A percentile compares a stretch with the other conserved stretches of the same genome.
phyloP scores from a whole-genome alignment of 2,888 invertebrate species.

The Drosophila incognita region DNA sequence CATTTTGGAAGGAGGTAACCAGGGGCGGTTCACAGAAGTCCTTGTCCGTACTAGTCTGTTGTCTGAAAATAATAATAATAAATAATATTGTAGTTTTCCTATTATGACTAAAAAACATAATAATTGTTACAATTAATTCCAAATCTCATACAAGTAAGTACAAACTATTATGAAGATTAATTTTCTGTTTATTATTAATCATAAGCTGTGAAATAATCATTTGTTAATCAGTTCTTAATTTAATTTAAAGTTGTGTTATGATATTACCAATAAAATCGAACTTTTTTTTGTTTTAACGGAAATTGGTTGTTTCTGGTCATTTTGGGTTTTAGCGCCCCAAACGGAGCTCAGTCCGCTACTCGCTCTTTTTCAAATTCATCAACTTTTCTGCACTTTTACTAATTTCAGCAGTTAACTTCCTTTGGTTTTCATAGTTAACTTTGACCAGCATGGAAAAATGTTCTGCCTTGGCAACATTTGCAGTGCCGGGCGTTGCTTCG shows the following conservation, averaged over 20 bases:
- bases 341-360: conserved; percentile 35
- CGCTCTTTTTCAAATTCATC: conserved; percentile 73
- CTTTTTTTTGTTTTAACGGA: not conserved
- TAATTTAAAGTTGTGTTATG: not conserved
- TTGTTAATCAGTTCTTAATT: not conserved
- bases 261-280: not conserved
- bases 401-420: conserved; percentile 84
- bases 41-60: not conserved
- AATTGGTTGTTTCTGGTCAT: not conserved
- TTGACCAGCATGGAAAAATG: conserved; percentile 81
- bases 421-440: conserved; percentile 84
- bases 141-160: not conserved
- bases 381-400: conserved; percentile 83
- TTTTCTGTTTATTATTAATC: not conserved
- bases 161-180: not conserved
- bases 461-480: conserved; percentile 74
- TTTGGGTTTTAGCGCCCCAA: conserved; percentile 4
- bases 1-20: conserved; percentile 43
- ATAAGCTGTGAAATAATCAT: not conserved
- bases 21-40: conserved; percentile 42
- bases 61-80: not conserved
- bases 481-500: conserved; percentile 23
- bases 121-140: not conserved
- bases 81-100: not conserved
- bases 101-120: not conserved